phyloP scores from a whole-genome alignment of 2,797 vertebrate species.

The Mormyrus proboscirostris region DNA sequence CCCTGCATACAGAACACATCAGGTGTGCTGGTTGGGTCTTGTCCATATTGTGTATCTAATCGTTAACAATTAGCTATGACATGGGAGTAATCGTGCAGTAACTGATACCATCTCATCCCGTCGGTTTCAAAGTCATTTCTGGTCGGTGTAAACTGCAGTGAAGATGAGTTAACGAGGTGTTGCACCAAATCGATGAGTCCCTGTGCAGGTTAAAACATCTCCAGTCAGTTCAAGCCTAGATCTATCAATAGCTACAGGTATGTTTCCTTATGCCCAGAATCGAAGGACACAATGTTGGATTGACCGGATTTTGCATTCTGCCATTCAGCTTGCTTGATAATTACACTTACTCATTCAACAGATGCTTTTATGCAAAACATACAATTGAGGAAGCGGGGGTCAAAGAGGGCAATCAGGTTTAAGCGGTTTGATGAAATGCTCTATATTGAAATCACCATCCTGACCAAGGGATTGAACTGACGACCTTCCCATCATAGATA shows the following conservation, averaged over 20 bases:
- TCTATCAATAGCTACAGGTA: background rate
- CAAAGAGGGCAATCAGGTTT: background rate
- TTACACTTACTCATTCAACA: background rate
- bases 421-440: background rate
- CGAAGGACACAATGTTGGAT: background rate
- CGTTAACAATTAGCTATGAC: conserved; percentile 3
- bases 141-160: background rate
- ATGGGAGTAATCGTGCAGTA: background rate
- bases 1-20: background rate
- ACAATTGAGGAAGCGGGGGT: background rate
- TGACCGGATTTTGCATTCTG: background rate
- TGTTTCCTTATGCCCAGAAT: background rate
- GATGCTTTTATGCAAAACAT: background rate
- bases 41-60: background rate
- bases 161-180: background rate
- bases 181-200: background rate
- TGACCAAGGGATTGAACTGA: background rate
- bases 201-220: background rate
- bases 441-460: background rate
- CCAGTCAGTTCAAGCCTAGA: background rate
- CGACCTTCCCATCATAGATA: background rate
- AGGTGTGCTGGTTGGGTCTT: background rate
- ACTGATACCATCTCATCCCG: background rate
- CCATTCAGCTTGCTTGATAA: background rate
- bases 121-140: background rate